These are phyloP conservation scores for Lepidocolaptes lacrymiger DNA, from an alignment of 2,797 vertebrate species.

Conservation along the genomic window DNA sequence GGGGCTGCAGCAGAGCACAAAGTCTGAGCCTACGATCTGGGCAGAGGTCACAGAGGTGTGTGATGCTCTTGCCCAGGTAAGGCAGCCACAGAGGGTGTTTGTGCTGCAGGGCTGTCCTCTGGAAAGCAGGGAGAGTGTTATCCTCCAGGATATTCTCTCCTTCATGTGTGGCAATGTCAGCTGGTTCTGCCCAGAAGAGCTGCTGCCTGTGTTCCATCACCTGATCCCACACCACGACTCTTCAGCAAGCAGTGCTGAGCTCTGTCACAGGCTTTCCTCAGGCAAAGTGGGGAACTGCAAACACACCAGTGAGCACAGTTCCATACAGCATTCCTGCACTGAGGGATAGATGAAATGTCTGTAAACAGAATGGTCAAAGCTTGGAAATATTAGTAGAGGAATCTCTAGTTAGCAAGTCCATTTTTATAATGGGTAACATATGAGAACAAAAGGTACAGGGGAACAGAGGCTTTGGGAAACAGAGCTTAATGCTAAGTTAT, in stretches of 20 bases:
- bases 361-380: background rate
- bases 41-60: rapidly evolving
- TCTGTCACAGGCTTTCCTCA: background rate
- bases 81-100: background rate
- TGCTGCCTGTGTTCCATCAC: background rate
- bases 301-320: background rate
- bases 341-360: background rate
- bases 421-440: background rate
- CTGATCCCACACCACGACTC: background rate
- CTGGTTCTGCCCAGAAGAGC: background rate
- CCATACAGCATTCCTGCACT: background rate
- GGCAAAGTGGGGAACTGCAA: background rate
- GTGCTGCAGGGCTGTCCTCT: background rate
- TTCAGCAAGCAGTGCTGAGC: background rate
- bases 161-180: background rate
- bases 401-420: background rate
- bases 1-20: background rate
- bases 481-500: conserved; percentile 7
- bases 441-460: conserved; percentile 6
- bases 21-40: background rate
- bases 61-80: rapidly evolving
- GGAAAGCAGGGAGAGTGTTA: background rate
- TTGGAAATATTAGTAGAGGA: conserved; percentile 8
- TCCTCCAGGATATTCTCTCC: background rate
- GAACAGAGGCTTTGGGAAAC: background rate